These are phyloP conservation scores for Microctenopoma stevenorrisi DNA, from an alignment of 2,797 vertebrate species.

Conservation along the genomic window DNA sequence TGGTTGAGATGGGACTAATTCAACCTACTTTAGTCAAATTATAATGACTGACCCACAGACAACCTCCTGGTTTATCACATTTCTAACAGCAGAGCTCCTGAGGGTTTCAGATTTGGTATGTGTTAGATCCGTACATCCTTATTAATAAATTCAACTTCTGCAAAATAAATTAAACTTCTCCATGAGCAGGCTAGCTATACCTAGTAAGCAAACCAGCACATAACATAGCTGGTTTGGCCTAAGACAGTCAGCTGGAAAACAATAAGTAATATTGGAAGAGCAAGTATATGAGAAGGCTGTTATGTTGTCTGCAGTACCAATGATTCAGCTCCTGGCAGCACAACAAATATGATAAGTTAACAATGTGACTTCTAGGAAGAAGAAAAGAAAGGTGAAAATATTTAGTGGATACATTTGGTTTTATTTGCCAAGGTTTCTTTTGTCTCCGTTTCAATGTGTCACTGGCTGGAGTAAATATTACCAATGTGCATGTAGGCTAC, in stretches of 20 bases:
- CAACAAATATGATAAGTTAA: background rate
- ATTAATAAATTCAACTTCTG: background rate
- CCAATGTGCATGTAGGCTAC: background rate
- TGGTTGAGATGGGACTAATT: too few species aligned
- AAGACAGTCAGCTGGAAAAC: too few species aligned
- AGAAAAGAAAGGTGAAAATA: too few species aligned
- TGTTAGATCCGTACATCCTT: too few species aligned
- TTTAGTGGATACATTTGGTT: background rate
- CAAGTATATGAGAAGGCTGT: background rate
- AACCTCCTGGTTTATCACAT: too few species aligned
- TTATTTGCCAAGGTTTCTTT: background rate
- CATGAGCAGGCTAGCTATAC: background rate
- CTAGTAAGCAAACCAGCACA: background rate
- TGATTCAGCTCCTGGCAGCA: constrained; percentile 1
- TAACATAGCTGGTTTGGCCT: background rate
- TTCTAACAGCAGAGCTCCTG: too few species aligned
- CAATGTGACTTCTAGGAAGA: background rate
- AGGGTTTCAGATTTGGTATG: too few species aligned
- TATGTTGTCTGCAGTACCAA: background rate
- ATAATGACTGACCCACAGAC: too few species aligned
- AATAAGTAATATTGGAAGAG: background rate
- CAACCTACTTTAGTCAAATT: too few species aligned
- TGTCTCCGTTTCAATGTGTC: background rate
- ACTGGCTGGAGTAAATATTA: background rate
- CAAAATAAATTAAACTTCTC: background rate